Evolutionary conservation across 2,797 vertebrate species (phyloP), one percentile per base, ranked within the genome.

Genomic region (Scarus forsteni): DNA sequence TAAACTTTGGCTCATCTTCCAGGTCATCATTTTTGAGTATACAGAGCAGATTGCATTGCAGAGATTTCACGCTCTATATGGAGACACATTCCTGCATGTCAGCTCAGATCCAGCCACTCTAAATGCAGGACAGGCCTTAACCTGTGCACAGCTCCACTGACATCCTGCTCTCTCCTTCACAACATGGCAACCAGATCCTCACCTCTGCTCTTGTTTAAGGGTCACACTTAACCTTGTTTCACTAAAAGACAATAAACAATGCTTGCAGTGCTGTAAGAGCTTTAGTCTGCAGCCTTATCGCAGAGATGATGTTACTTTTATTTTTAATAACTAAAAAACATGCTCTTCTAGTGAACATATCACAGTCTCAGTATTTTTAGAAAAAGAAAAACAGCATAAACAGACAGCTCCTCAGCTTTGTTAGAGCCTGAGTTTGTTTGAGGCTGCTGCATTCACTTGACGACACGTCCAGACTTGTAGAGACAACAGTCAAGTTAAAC

Each of bases 21-120:
- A n/a, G 44, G 36, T 56, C 55, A 16, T 51, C 34, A 10, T 50
- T 61, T 57, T 49, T 10, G 18, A 38, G 68, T 7, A 8, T 10
- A 44, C 5, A 10, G n/a, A 39, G 73, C 69, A 43, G 66, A 75
- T 67, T 59, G 76, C 74, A 27, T 75, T 60, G 77, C 76, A 49
- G 14, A 14, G 67, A 88, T 81, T 81, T 89, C 79, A 87, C 46
- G 73, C 81, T 86, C 80, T 42, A 40, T 27, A 75, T 60, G 61
- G 60, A 86, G 81, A 87, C 68, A n/a, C 88, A 89, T 92, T 91
- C 88, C 87, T 84, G 10, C 60, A n/a, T 79, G 86, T 88, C 77
- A 77, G 87, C 75, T 81, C 39, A 62, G 79, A 83, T 72, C 69
- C 75, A 66, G 61, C 11, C 39, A 11, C 68, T 75, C 39, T 57